Base-by-base conservation (phyloP, 2,113 vertebrate genomes). In the Elaphurus davidianus region DNA sequence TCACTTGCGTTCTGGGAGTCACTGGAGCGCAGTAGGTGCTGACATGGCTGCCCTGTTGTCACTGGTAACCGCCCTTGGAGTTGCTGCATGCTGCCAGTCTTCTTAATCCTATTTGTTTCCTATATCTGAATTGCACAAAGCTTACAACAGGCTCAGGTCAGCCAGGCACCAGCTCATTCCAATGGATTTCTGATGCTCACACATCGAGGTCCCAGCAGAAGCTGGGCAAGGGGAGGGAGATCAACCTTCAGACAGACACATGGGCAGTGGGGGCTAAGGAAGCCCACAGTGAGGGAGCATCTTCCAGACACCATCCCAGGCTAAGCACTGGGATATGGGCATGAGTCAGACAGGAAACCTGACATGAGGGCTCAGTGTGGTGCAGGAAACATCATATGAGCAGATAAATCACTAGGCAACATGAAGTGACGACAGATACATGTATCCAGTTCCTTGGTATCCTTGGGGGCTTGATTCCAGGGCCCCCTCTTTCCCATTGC, bases 1-100 rank as follows among this genome's bases (percentile, higher is more conserved):
- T 97, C 96, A 91, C 86, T 96, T 85, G 54, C 87, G 93, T 96
- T 90, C 97, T 96, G 87, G 84, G 97, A 95, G 43, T 36, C 45
- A 71, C 13, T 87, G 55, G 82, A 90, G 95, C n/a, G 0, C 1
- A 8, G 82, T 64, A 67, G 92, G 60, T 3, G 3, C 76, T 76
- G 90, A 96, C 1, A 4, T 17, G 82, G 71, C 84, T 36, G 88
- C 76, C 88, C 92, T 55, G 59, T 6, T 82, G 62, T 71, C 55
- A 94, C 55, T 30, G 76, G 94, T 87, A 93, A 97, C 95, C 47
- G 47, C 88, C n/a, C 95, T 81, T 57, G 40, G 76, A 96, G 85
- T 87, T 45, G 36, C 89, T 64, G 36, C 84, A 30, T 0, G 1
- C 85, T 82, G 96, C 71, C 67, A 40, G 59, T 90, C 94, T 89